Percentiles rank a stretch among this genome's conserved stretches.
Evolutionary conservation across 2,797 vertebrate genomes (phyloP).

Genomic region (Harpagifer antarcticus): DNA sequence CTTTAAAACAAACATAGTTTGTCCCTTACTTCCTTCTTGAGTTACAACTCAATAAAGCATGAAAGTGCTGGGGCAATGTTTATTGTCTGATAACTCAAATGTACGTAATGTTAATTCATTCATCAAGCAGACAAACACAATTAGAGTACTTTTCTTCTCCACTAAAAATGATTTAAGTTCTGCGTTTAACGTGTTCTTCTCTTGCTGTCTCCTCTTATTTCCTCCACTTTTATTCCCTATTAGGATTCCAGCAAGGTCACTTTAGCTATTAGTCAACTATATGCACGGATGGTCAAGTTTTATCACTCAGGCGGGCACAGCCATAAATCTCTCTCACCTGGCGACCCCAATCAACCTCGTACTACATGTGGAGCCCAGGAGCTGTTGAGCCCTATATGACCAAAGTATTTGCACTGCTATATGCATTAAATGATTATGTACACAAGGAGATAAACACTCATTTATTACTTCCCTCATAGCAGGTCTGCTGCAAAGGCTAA

Average conservation of each 20-base stretch:
- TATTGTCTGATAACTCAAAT: constrained; percentile 26
- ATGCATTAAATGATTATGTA: constrained; percentile 4
- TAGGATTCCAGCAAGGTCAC: constrained; percentile 51
- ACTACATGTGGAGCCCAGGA: constrained; percentile 4
- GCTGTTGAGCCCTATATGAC: constrained; percentile 4
- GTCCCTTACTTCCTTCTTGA: background rate
- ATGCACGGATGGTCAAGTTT: constrained; percentile 47
- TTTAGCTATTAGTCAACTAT: constrained; percentile 41
- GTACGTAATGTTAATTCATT: constrained; percentile 1
- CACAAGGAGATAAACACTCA: constrained; percentile 11
- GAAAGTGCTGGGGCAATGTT: constrained; percentile 9
- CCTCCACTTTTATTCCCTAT: constrained; percentile 20
- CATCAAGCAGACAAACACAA: constrained; percentile 27
- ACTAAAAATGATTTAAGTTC: constrained; percentile 10
- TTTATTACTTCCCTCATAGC: background rate
- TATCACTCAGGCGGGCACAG: constrained; percentile 29
- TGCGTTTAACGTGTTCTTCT: constrained; percentile 11
- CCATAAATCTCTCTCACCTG: constrained; percentile 34
- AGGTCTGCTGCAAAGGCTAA: constrained; percentile 6
- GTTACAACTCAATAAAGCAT: constrained; percentile 21
- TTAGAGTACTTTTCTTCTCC: constrained; percentile 22
- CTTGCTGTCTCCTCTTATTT: constrained; percentile 6
- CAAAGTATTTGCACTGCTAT: constrained; percentile 7
- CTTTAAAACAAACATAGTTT: background rate
- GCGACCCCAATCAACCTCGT: constrained; percentile 20